A percentile compares a stretch with the other conserved stretches of the same genome.
phyloP scores from a whole-genome alignment of 2,797 vertebrate species.

The Syngnathus acus region DNA sequence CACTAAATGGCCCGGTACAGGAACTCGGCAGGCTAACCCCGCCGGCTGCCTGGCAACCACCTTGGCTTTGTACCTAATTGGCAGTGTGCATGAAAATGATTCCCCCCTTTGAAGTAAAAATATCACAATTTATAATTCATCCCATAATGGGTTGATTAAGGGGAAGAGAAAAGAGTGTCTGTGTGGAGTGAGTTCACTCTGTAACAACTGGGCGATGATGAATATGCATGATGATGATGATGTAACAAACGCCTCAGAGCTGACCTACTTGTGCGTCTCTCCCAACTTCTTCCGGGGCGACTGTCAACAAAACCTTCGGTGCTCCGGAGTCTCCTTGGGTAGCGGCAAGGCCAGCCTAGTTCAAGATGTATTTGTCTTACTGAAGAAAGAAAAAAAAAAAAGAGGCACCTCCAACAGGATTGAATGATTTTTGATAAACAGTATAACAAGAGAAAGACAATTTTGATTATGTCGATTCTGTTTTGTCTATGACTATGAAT shows the following conservation, averaged over 20 bases:
- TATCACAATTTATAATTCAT: conserved; percentile 51
- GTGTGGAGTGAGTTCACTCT: conserved; percentile 44
- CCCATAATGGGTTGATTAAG: conserved; percentile 22
- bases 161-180: conserved; percentile 54
- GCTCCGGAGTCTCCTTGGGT: background rate
- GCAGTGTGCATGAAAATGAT: conserved; percentile 59
- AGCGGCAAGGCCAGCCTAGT: no score
- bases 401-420: no score
- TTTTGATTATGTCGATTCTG: no score
- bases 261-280: conserved; percentile 66
- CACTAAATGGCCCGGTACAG: conserved; percentile 13
- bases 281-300: conserved; percentile 59
- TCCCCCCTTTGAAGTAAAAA: conserved; percentile 60
- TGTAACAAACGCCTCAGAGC: conserved; percentile 65
- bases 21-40: conserved; percentile 27
- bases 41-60: conserved; percentile 34
- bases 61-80: conserved; percentile 15
- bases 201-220: conserved; percentile 62
- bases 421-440: no score
- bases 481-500: no score
- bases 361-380: background rate
- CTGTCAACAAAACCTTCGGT: background rate
- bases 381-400: background rate
- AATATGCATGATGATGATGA: conserved; percentile 64
- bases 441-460: no score